Conservation (phyloP, 1,140 invertebrate species). For the Trichoplusia ni region DNA sequence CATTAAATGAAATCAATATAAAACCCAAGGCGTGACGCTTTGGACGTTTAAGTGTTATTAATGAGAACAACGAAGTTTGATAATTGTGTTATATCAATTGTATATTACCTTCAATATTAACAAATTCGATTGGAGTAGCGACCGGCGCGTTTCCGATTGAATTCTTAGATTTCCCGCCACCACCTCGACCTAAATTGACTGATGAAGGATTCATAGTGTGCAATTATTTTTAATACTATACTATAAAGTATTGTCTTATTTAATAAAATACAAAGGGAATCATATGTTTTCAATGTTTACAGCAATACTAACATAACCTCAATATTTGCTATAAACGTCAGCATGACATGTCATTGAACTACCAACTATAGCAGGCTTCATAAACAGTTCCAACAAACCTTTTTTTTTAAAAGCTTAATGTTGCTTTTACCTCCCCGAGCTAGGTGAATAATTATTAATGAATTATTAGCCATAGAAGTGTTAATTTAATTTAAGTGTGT, state of each 20-base stretch:
- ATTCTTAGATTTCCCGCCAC: conserved; percentile 49
- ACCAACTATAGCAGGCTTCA: too few species aligned
- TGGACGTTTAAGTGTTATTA: neutral
- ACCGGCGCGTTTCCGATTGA: conserved; percentile 47
- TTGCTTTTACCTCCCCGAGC: too few species aligned
- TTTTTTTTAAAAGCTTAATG: too few species aligned
- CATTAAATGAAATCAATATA: neutral
- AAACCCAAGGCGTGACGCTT: neutral
- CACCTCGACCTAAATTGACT: conserved; percentile 55
- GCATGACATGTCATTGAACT: too few species aligned
- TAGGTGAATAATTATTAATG: too few species aligned
- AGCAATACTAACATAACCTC: conserved; percentile 12
- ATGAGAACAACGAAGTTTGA: neutral
- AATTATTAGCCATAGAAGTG: too few species aligned
- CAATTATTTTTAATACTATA: neutral
- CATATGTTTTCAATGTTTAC: conserved; percentile 11
- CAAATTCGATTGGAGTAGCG: conserved; percentile 25
- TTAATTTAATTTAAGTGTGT: too few species aligned
- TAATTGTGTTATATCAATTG: neutral
- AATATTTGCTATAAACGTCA: neutral
- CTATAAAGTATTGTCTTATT: neutral
- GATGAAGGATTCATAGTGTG: conserved; percentile 53
- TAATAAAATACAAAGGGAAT: neutral
- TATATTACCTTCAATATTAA: conserved; percentile 39
- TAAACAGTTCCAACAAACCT: too few species aligned